Base-by-base conservation (phyloP, 2,888 invertebrate genomes). In the Pseudanteris insignis region DNA sequence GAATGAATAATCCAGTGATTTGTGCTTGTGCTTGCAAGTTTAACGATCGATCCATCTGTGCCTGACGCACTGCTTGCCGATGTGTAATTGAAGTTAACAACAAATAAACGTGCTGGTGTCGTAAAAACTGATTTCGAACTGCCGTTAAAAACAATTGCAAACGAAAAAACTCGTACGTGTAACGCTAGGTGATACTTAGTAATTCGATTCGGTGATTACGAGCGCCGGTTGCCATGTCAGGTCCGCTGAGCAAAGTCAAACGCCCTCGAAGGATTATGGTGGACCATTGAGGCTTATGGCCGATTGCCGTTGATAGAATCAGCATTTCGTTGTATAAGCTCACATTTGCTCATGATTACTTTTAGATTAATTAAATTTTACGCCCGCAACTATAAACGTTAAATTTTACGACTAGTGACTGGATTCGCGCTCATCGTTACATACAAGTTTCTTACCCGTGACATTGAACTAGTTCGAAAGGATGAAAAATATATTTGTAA, bases 321-420 rank as follows among this genome's bases (percentile, higher is more conserved):
- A 77, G 74, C 76, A 72, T 71, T 72, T 67, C 70, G n/a, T n/a
- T n/a, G n/a, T n/a, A n/a, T n/a, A n/a, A 70, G 67, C 64, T 66
- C 66, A 64, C 67, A 73, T 73, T 73, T 70, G 73, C 75, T 75
- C 75, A 77, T 79, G 78, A 78, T 79, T 77, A 77, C 78, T 78
- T 77, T 77, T 74, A 73, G 77, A 79, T 78, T 78, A 78, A 79
- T 79, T 79, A 79, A 79, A 79, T 78, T 79, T 78, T 77, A 79
- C 71, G 72, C 72, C 55, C 67, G 53, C 70, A 73, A 70, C 77
- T 73, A 78, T 79, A 77, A 78, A 77, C 79, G 70, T 79, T 77
- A 79, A 79, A 79, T 79, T 79, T 79, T 75, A 79, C 72, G 78
- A 71, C 57, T 64, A 32, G 63, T 51, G 48, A 64, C 63, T 62